Evolutionary conservation across 2,113 vertebrate species (phyloP).

Genomic region (Melanerpes aurifrons): DNA sequence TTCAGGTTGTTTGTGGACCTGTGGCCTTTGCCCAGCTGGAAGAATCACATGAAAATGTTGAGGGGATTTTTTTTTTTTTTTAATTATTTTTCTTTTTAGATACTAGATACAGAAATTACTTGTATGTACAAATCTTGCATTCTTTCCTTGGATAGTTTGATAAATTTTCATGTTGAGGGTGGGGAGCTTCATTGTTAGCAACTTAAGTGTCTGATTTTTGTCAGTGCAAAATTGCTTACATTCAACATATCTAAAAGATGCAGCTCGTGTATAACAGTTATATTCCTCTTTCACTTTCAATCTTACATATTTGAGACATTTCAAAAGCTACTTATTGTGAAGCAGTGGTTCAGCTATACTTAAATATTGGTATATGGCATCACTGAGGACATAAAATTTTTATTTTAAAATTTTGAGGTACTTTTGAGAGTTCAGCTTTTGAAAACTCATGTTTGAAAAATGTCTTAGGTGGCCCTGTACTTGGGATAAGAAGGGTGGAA

Average conservation of each 20-base stretch:
- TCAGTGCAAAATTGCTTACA: not conserved
- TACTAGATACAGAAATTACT: not conserved
- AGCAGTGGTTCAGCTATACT: not conserved
- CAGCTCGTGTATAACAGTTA: not conserved
- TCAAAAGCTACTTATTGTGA: not conserved
- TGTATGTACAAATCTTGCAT: not conserved
- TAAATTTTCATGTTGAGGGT: not conserved
- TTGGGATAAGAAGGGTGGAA: not conserved
- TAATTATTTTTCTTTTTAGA: not conserved
- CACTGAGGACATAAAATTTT: not conserved
- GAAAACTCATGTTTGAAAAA: not conserved
- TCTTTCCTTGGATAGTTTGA: not conserved
- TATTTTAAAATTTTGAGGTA: not conserved
- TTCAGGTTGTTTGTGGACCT: not conserved
- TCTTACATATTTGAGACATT: not conserved
- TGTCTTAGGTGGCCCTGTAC: not conserved
- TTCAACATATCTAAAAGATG: not conserved
- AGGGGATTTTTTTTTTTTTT: too few relatives aligned
- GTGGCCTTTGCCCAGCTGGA: not conserved
- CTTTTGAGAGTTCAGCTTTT: not conserved
- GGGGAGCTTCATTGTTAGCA: accelerated
- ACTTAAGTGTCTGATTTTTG: not conserved
- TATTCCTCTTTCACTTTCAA: not conserved
- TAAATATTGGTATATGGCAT: not conserved
- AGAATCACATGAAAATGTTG: not conserved